phyloP scores from a whole-genome alignment of 2,797 vertebrate genomes.

The Dipus sagitta region DNA sequence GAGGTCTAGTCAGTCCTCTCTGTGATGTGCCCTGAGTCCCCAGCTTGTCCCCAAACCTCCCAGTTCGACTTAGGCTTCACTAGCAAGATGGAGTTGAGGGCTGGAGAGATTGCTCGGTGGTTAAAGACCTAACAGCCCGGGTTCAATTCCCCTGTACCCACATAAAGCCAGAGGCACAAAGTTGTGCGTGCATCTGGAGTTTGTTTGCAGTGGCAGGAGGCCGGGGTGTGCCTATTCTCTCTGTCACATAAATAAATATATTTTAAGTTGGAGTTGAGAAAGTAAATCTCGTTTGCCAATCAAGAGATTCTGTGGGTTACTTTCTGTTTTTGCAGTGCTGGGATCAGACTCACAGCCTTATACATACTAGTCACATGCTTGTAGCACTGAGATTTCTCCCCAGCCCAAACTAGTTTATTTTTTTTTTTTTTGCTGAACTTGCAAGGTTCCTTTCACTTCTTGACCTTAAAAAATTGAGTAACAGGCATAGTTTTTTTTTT shows the following conservation, averaged over 20 bases:
- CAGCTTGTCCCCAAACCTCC: fast-evolving
- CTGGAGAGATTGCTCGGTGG: too few relatives aligned
- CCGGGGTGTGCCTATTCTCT: too few relatives aligned
- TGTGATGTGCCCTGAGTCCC: neutral
- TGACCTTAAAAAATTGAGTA: neutral
- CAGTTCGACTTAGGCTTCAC: neutral
- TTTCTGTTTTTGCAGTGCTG: neutral
- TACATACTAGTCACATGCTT: too few relatives aligned
- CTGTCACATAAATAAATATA: too few relatives aligned
- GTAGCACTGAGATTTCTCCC: too few relatives aligned
- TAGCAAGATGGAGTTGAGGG: neutral
- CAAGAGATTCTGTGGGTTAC: neutral
- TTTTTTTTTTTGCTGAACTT: neutral
- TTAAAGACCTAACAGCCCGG: too few relatives aligned
- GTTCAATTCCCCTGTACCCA: too few relatives aligned
- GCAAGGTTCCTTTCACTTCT: neutral
- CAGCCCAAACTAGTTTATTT: neutral
- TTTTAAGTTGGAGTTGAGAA: neutral
- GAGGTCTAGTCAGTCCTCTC: neutral
- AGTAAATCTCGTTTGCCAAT: neutral
- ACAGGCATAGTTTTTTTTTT: neutral
- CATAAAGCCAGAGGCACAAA: too few relatives aligned
- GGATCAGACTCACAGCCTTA: too few relatives aligned
- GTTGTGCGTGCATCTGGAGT: too few relatives aligned
- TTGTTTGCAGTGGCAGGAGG: too few relatives aligned